phyloP scores from a whole-genome alignment of 2,888 invertebrate genomes.

The Calameuta idolon region DNA sequence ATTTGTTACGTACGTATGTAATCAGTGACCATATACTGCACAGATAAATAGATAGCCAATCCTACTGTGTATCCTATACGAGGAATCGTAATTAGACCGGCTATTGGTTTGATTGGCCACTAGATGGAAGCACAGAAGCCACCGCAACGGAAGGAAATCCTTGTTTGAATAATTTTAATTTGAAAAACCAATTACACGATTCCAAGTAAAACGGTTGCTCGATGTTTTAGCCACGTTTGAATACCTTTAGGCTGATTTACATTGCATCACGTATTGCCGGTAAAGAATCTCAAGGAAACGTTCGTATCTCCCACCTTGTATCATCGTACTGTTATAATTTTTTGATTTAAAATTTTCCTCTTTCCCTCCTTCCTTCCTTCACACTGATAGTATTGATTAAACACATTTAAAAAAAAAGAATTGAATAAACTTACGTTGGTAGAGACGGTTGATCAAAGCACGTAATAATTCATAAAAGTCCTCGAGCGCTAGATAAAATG shows the following conservation, averaged over 20 bases:
- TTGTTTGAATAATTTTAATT: constrained; percentile 24
- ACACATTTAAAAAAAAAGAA: neutral
- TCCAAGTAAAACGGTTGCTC: constrained; percentile 17
- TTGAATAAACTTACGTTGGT: neutral
- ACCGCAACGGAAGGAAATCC: neutral
- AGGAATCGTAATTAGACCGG: neutral
- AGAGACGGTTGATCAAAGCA: neutral
- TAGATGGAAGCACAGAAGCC: neutral
- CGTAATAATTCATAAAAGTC: neutral
- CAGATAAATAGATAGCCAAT: neutral
- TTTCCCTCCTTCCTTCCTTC: neutral
- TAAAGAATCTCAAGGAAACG: neutral
- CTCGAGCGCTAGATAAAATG: neutral
- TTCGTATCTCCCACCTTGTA: neutral
- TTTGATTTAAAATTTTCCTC: neutral
- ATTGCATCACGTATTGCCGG: neutral
- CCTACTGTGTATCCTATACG: neutral
- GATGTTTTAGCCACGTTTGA: constrained; percentile 8
- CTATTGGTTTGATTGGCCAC: neutral
- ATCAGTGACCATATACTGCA: neutral
- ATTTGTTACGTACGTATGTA: neutral
- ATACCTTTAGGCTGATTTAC: neutral
- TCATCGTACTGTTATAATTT: neutral
- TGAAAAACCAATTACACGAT: constrained; percentile 22
- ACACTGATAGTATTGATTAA: neutral